Evolutionary conservation across 2,888 invertebrate genomes (phyloP).

Genomic region (Hypercompe scribonia): DNA sequence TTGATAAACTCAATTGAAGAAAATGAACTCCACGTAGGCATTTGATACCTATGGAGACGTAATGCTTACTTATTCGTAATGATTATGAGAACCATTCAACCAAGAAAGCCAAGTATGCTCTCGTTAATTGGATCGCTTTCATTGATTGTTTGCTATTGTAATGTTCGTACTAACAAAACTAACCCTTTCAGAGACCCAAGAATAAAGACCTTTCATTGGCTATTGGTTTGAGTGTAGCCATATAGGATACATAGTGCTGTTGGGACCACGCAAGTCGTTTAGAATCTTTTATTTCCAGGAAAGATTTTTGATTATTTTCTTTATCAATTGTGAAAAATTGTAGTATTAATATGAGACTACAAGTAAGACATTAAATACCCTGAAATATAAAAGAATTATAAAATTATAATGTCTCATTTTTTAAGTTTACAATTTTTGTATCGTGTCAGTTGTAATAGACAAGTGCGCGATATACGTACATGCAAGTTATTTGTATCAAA

Average conservation of each 20-base stretch:
- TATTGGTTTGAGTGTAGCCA: not conserved
- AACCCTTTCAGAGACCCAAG: constrained; percentile 36
- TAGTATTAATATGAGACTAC: no score
- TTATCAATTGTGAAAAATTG: no score
- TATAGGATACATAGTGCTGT: not conserved
- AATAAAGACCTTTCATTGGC: constrained; percentile 5
- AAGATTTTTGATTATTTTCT: not conserved
- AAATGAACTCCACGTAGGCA: constrained; percentile 62
- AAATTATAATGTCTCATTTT: no score
- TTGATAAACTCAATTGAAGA: constrained; percentile 45
- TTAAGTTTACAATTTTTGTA: no score
- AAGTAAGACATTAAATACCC: no score
- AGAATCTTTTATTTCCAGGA: not conserved
- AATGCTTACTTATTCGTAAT: constrained; percentile 68
- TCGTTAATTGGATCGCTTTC: constrained; percentile 76
- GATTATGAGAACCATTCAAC: constrained; percentile 72
- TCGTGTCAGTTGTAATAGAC: no score
- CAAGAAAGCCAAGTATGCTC: constrained; percentile 71
- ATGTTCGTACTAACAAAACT: constrained; percentile 28
- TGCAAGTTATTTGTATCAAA: no score
- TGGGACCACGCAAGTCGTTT: not conserved
- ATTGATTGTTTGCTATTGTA: constrained; percentile 68
- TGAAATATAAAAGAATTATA: no score
- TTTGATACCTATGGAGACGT: constrained; percentile 43
- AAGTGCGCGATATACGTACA: no score